Conservation (phyloP, 2,797 vertebrate genomes). For the Chelonia mydas region DNA sequence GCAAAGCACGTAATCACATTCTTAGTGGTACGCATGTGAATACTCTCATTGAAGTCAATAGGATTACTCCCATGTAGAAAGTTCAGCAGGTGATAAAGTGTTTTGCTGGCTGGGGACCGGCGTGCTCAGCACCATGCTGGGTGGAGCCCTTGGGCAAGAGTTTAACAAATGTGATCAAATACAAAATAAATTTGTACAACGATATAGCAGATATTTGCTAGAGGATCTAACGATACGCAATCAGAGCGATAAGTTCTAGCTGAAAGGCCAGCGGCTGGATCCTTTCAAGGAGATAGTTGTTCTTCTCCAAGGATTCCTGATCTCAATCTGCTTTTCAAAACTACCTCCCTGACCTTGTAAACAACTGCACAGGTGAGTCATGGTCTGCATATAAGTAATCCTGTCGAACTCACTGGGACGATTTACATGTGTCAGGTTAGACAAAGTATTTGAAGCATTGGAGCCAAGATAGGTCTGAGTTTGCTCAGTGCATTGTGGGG, state of each 20-base stretch:
- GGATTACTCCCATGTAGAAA: background rate
- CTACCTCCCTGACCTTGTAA: background rate
- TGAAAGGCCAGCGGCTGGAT: background rate
- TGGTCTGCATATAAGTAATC: background rate
- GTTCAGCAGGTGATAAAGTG: background rate
- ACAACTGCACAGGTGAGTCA: background rate
- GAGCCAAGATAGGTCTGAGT: background rate
- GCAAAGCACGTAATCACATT: background rate
- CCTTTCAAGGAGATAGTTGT: background rate
- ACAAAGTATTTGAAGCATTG: background rate
- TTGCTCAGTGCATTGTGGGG: background rate
- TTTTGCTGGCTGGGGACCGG: background rate
- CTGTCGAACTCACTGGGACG: background rate
- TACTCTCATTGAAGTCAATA: background rate
- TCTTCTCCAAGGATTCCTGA: background rate
- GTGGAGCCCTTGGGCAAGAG: background rate
- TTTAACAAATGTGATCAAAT: no score
- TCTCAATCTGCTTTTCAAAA: background rate
- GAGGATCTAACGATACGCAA: background rate
- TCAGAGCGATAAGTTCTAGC: background rate
- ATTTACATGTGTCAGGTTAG: background rate
- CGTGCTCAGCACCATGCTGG: no score
- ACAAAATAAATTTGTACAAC: background rate
- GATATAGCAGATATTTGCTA: background rate
- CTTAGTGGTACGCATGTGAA: background rate